These are phyloP conservation scores for Arvicanthis niloticus DNA, from an alignment of 2,113 vertebrate genomes.

Conservation along the genomic window DNA sequence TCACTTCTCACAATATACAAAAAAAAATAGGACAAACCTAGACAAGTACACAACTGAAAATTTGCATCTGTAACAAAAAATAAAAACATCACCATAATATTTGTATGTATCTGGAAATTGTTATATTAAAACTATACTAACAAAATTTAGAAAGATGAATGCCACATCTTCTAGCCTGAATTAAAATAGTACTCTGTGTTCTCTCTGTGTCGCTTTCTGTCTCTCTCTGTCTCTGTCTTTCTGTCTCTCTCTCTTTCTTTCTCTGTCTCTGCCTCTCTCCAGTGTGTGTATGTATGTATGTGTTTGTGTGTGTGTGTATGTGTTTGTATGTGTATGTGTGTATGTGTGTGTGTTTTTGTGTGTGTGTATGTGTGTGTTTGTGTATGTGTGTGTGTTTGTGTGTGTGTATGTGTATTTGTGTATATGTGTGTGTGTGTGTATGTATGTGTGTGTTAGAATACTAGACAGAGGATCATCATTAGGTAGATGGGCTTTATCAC, in stretches of 20 bases:
- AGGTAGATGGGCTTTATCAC: constrained; percentile 3
- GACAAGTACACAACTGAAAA: background rate
- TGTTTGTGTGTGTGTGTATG: too few relatives aligned
- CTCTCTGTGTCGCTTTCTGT: background rate
- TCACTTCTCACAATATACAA: background rate
- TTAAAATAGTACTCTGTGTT: background rate
- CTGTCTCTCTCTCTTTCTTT: too few relatives aligned
- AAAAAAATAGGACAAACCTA: background rate
- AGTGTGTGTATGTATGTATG: background rate
- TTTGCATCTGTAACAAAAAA: background rate
- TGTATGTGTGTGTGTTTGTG: too few relatives aligned
- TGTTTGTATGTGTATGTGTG: background rate
- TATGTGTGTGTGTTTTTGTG: background rate
- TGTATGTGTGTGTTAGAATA: background rate
- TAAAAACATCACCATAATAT: background rate
- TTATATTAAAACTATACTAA: background rate
- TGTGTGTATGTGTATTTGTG: too few relatives aligned
- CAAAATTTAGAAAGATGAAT: background rate
- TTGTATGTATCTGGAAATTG: background rate
- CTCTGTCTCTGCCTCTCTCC: background rate
- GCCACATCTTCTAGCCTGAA: background rate
- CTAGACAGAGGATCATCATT: constrained; percentile 4
- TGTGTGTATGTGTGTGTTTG: background rate
- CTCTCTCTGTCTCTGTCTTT: background rate
- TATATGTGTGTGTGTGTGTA: background rate